phyloP scores from a whole-genome alignment of 2,113 vertebrate species.

The Columba livia region DNA sequence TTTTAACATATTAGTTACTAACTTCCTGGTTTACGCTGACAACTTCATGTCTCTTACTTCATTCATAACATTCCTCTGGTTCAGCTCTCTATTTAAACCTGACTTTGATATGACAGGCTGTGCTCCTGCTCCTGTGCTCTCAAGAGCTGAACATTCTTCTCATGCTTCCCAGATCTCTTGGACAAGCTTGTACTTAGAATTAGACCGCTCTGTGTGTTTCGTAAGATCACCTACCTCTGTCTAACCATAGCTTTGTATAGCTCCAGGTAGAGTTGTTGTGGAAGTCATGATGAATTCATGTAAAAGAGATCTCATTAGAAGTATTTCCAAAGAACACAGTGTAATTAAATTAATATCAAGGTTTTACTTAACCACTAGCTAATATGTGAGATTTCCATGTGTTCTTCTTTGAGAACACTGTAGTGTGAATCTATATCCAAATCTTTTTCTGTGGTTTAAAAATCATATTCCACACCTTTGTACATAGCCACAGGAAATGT shows the following conservation, averaged over 20 bases:
- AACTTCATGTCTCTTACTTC: background rate
- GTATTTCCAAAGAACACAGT: background rate
- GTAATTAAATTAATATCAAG: background rate
- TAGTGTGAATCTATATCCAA: background rate
- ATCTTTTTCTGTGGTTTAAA: background rate
- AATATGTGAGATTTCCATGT: background rate
- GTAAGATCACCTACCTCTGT: constrained; percentile 16
- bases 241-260: constrained; percentile 21
- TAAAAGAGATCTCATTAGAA: background rate
- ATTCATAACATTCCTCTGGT: background rate
- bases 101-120: background rate
- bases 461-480: background rate
- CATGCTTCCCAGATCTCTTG: constrained; percentile 20
- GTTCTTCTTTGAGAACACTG: background rate
- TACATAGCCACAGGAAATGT: background rate
- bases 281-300: background rate
- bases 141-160: constrained; percentile 60
- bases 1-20: background rate
- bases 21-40: background rate
- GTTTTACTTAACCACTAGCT: background rate
- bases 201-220: background rate
- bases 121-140: background rate
- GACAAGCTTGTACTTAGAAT: constrained; percentile 65
- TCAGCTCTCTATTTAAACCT: background rate
- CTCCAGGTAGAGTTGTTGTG: background rate